Conservation (phyloP, 2,888 invertebrate genomes). For the Eumacrocentrus americanus region DNA sequence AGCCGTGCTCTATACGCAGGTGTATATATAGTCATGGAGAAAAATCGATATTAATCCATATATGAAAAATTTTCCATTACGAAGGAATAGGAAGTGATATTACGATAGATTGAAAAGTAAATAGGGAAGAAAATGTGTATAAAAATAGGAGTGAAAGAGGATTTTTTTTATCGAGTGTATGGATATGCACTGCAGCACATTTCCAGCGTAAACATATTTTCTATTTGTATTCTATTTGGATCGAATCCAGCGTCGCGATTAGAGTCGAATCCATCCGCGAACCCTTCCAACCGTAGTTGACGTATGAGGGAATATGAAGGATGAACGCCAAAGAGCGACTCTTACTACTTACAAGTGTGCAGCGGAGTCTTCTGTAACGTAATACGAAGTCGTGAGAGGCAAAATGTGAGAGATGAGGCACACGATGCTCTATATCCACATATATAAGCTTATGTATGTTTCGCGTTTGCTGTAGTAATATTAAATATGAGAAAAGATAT, state of each 20-base stretch:
- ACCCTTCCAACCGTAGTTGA: constrained; percentile 10
- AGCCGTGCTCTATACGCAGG: no score
- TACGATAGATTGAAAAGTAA: neutral
- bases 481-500: constrained; percentile 51
- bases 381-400: constrained; percentile 2
- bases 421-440: neutral
- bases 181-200: constrained; percentile 15
- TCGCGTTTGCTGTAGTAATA: constrained; percentile 42
- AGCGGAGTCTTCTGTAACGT: constrained; percentile 5
- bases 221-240: constrained; percentile 55
- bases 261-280: constrained; percentile 35
- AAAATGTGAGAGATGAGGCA: constrained; percentile 1
- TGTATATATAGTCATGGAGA: neutral
- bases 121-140: constrained; percentile 2
- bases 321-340: neutral
- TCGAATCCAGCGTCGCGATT: no score
- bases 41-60: neutral
- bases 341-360: neutral
- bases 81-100: neutral
- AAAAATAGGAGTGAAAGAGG: neutral
- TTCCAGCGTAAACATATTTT: constrained; percentile 52
- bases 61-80: neutral
- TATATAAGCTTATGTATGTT: constrained; percentile 29
- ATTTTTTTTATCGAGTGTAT: constrained; percentile 13
- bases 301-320: constrained; percentile 4